Conservation (phyloP, 30 jellyfish, hydroid and myxozoan species). For the Euphysa ruthae region DNA sequence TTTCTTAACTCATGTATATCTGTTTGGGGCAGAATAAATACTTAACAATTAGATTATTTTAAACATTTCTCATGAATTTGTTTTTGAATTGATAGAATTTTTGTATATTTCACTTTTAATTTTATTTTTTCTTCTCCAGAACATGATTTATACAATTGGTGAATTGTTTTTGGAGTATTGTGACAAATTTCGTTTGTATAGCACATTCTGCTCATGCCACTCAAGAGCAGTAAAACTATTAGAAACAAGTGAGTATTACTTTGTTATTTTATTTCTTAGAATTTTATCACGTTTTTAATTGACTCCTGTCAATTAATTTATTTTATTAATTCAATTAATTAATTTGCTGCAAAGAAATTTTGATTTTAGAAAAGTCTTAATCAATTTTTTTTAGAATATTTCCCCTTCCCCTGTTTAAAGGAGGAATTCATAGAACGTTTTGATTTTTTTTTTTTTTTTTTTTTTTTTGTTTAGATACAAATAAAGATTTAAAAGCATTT, state of each 20-base stretch:
- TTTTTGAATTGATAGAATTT: too few species aligned
- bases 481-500: slow-evolving; percentile 66
- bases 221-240: slow-evolving; percentile 88
- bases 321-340: too few species aligned
- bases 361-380: too few species aligned
- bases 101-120: not conserved
- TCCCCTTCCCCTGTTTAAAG: not conserved
- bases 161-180: slow-evolving; percentile 78
- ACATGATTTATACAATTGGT: slow-evolving; percentile 75
- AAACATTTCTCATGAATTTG: too few species aligned
- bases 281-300: not conserved
- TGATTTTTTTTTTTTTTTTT: not conserved
- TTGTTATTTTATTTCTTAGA: not conserved
- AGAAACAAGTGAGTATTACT: slow-evolving; percentile 54
- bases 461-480: slow-evolving; percentile 41
- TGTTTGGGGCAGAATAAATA: too few species aligned
- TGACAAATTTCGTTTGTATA: slow-evolving; percentile 74
- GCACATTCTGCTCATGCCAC: slow-evolving; percentile 97
- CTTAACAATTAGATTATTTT: too few species aligned
- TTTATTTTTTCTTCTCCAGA: slow-evolving; percentile 20
- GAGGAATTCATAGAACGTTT: not conserved
- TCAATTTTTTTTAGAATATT: too few species aligned
- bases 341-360: too few species aligned
- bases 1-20: too few species aligned
- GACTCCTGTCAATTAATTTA: too few species aligned